Base-by-base conservation (phyloP, 2,113 vertebrate genomes). In the Heterocephalus glaber region DNA sequence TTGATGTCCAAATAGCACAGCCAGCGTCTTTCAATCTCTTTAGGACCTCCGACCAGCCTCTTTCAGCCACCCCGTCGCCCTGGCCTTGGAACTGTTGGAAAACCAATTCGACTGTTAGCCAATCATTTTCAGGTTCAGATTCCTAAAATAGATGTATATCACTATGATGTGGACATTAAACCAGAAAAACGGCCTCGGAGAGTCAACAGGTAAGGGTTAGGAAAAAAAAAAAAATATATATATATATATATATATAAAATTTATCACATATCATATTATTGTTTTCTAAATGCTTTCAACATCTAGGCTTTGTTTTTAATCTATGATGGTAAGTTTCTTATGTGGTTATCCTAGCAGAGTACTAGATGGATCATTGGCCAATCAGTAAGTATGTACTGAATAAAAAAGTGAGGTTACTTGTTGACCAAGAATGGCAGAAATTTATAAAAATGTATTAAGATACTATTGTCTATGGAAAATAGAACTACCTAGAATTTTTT, bases 41-140 rank as follows among this genome's bases (percentile, higher is more conserved):
- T 97, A 97, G 99, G 99, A 97, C 99, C 99, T 97, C 99, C 99
- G 5, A 93, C 99, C 86, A 99, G 99, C 98, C 99, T 99, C 72
- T 99, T 99, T 97, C 99, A 99, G 98, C 99, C 99, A 0, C 99
- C 99, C 44, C 99, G 99, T 89, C 99, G 99, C 96, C 99, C 99
- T 92, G 99, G 99, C 97, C 98, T 99, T 95, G 99, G 99, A 97
- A 99, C 99, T 91, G 99, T 99, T 97, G 99, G 99, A 97, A 99
- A 99, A 98, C 99, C 99, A 98, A 99, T 99, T 98, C 98, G 99
- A 98, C 99, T 99, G 95, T 98, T 99, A 95, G 99, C 99, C 98
- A 99, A 99, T 97, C 99, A 99, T 97, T 99, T 99, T 98, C 99
- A 99, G 99, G 99, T 99, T 96, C 99, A 99, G 99, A 99, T 99